These are phyloP conservation scores for Megalopta genalis DNA, from an alignment of 1,140 invertebrate species.

Conservation along the genomic window DNA sequence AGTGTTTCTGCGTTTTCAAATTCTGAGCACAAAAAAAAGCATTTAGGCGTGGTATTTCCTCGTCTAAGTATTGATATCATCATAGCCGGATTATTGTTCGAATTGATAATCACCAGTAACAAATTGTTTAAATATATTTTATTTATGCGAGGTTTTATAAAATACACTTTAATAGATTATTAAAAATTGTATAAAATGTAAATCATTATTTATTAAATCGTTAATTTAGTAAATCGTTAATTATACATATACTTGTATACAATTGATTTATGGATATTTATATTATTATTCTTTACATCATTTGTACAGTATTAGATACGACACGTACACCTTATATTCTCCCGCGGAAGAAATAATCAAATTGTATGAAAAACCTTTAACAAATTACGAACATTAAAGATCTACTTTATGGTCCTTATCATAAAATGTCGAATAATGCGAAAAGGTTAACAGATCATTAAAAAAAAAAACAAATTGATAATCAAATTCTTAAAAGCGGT, in stretches of 20 bases:
- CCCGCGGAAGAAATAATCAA: too few relatives aligned
- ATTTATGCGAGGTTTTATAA: background rate
- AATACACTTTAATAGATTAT: constrained; percentile 15
- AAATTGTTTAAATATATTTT: constrained; percentile 15
- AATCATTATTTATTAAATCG: too few relatives aligned
- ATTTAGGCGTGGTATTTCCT: background rate
- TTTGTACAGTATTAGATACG: background rate
- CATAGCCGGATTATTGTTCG: background rate
- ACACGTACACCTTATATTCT: too few relatives aligned
- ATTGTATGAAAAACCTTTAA: too few relatives aligned
- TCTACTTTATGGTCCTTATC: too few relatives aligned
- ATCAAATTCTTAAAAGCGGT: too few relatives aligned
- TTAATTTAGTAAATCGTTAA: too few relatives aligned
- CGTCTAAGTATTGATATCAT: background rate
- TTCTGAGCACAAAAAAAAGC: constrained; percentile 84
- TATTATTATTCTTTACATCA: background rate
- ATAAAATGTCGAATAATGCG: too few relatives aligned
- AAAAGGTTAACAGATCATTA: too few relatives aligned
- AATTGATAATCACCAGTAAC: background rate
- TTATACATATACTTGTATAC: constrained; percentile 11
- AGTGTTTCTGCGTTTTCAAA: constrained; percentile 99
- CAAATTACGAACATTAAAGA: too few relatives aligned
- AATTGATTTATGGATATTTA: background rate
- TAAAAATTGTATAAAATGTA: constrained; percentile 15
- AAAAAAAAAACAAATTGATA: too few relatives aligned